Evolutionary conservation across 2,113 vertebrate genomes (phyloP).

Genomic region (Python bivittatus): DNA sequence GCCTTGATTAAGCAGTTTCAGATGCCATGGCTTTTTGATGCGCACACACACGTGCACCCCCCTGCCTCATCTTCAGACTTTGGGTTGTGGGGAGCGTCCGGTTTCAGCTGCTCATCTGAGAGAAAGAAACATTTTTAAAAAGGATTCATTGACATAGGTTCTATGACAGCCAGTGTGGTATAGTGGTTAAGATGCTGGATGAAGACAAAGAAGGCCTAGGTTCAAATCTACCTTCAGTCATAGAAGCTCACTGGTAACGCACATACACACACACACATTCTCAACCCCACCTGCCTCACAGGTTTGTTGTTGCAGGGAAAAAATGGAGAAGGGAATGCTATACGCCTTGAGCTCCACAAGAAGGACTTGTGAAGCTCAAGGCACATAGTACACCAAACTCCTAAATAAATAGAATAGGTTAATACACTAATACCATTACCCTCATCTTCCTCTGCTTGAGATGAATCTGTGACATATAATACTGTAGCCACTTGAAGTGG

Average conservation of each 20-base stretch:
- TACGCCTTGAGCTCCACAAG: not conserved
- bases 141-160: not conserved
- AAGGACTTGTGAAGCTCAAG: no score
- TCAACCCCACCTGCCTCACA: not conserved
- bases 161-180: not conserved
- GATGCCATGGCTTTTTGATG: no score
- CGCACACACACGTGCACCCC: no score
- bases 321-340: not conserved
- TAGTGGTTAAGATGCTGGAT: not conserved
- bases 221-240: not conserved
- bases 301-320: not conserved
- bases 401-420: not conserved
- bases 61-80: not conserved
- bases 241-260: not conserved
- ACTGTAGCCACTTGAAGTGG: conserved; percentile 40
- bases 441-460: conserved; percentile 35
- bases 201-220: not conserved
- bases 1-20: no score
- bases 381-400: not conserved
- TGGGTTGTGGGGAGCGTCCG: no score
- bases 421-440: conserved; percentile 31
- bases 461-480: conserved; percentile 41
- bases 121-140: no score
- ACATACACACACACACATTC: no score
- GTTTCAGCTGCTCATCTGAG: no score